Evolutionary conservation across 2,888 invertebrate genomes (phyloP), one percentile per base, ranked within the genome.

Genomic region (Drosophila multiciliata): DNA sequence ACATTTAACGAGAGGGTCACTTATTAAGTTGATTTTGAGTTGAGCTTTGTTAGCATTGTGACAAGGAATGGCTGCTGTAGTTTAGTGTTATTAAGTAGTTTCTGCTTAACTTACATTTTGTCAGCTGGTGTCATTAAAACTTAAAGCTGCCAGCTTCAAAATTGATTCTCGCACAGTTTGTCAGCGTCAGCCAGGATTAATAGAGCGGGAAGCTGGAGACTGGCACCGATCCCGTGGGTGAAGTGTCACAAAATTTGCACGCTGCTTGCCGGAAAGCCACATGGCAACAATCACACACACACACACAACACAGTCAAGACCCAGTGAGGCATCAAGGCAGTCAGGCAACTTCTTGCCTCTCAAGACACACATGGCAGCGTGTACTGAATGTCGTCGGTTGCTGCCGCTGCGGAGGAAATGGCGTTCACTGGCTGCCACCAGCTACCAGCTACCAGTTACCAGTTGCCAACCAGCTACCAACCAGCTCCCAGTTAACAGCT

Each of bases 181-280:
- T 89, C 84, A 81, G 67, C 79, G 75, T 79, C 87, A 81, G 70
- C 54, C 53, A 72, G 83, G 87, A 83, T 87, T 89, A 87, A 83
- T 89, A 78, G 82, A 75, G 83, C 80, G 67, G 70, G 69, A 57
- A 67, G 58, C 58, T 59, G 67, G 15, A 61, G 63, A 65, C 73
- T 74, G 70, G 66, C 78, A 80, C 23, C 75, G 76, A 68, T 89
- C 90, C 89, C 87, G 83, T 85, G 90, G 85, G 89, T 83, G 87
- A 89, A 80, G 81, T 89, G 89, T 89, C 89, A 89, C 80, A 86
- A 80, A 86, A 85, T 85, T 88, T 78, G 79, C 83, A 86, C 89
- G 89, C 89, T 79, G 81, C 77, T 81, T 81, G 84, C 82, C 80
- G 85, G 67, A 75, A 84, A 74, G 80, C 84, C 85, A 78, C 89